Evolutionary conservation across 2,113 vertebrate genomes (phyloP).

Genomic region (Ammospiza caudacuta): DNA sequence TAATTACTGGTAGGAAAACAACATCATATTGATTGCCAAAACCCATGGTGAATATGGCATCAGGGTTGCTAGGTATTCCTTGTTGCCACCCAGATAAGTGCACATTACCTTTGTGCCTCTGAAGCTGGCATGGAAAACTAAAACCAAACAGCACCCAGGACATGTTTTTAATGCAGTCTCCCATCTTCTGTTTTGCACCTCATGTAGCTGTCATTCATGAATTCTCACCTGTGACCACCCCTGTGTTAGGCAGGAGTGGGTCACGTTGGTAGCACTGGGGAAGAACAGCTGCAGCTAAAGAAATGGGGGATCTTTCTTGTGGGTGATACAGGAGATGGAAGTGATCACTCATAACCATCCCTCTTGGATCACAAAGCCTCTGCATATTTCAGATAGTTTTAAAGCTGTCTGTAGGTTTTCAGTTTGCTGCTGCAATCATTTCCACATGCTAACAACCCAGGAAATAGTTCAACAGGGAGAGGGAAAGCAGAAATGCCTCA

Average conservation of each 20-base stretch:
- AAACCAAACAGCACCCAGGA: neutral
- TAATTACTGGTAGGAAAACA: neutral
- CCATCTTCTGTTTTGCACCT: neutral
- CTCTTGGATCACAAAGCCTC: conserved; percentile 2
- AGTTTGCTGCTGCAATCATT: conserved; percentile 34
- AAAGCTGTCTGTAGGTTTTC: conserved; percentile 17
- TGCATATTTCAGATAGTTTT: conserved; percentile 41
- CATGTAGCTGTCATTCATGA: accelerated
- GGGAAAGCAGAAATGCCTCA: neutral
- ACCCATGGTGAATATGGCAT: neutral
- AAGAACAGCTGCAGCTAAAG: neutral
- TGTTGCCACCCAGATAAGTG: neutral
- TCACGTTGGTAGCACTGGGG: accelerated
- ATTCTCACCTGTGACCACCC: neutral
- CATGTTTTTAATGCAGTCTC: neutral
- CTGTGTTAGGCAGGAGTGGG: neutral
- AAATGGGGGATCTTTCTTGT: neutral
- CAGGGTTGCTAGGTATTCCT: neutral
- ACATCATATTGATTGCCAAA: neutral
- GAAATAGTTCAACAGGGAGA: neutral
- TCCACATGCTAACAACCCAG: conserved; percentile 19
- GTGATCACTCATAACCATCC: neutral
- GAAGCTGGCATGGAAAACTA: neutral
- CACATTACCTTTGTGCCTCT: neutral
- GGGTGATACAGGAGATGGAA: neutral